Conservation (phyloP, 2,888 invertebrate genomes). For the Teleiodes luculella region DNA sequence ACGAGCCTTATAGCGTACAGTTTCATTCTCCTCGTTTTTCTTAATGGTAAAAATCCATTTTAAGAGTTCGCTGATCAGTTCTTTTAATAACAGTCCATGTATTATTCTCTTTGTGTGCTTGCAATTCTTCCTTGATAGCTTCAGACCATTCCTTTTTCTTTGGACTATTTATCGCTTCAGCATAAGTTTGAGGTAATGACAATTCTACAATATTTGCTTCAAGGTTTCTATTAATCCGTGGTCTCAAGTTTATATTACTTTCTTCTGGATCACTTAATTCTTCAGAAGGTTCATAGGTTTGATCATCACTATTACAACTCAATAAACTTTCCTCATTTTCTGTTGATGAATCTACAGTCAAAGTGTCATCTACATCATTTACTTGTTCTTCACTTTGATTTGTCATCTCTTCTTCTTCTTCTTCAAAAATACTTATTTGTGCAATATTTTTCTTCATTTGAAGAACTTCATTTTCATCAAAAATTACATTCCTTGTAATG, state of each 20-base stretch:
- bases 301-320: constrained; percentile 21
- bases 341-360: constrained; percentile 1
- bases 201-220: constrained; percentile 29
- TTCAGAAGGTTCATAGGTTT: constrained; percentile 28
- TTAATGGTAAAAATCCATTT: constrained; percentile 17
- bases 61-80: not conserved
- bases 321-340: constrained; percentile 11
- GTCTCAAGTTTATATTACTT: constrained; percentile 23
- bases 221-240: constrained; percentile 21
- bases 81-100: constrained; percentile 14
- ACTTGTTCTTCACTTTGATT: constrained; percentile 10
- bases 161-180: constrained; percentile 1
- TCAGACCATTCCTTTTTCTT: constrained; percentile 6
- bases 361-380: not conserved
- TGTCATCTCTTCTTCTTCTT: constrained; percentile 19
- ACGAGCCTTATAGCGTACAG: constrained; percentile 13
- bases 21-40: not conserved
- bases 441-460: constrained; percentile 20
- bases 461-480: constrained; percentile 27
- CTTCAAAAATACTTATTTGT: constrained; percentile 17
- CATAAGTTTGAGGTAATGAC: constrained; percentile 7
- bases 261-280: constrained; percentile 8
- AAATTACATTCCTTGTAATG: constrained; percentile 29
- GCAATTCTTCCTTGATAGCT: constrained; percentile 13
- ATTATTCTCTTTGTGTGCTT: constrained; percentile 2